These are phyloP conservation scores for Suillia variegata DNA, from an alignment of 2,888 invertebrate genomes.

Conservation along the genomic window DNA sequence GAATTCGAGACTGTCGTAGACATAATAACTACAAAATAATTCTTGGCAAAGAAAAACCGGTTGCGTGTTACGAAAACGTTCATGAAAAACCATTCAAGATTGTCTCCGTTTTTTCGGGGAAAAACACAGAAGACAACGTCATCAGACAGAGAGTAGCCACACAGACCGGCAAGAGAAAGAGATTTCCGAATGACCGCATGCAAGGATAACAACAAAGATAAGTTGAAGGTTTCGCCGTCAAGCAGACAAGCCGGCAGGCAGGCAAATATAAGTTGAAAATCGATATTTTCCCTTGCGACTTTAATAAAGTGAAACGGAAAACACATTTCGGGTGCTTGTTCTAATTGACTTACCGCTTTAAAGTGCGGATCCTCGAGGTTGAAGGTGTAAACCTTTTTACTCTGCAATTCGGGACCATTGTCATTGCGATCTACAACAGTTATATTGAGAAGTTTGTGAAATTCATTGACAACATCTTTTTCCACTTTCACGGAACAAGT, in stretches of 20 bases:
- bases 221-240: background rate
- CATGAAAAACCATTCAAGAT: slow-evolving; percentile 19
- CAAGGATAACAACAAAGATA: no score
- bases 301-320: background rate
- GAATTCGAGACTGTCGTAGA: slow-evolving; percentile 10
- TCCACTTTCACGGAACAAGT: slow-evolving; percentile 55
- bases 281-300: no score
- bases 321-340: background rate
- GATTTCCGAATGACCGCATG: background rate
- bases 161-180: background rate
- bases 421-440: slow-evolving; percentile 87
- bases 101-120: slow-evolving; percentile 7
- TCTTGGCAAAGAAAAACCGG: background rate
- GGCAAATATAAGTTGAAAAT: no score
- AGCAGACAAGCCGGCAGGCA: no score
- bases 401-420: slow-evolving; percentile 78
- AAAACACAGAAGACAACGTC: background rate
- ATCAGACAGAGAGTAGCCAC: slow-evolving; percentile 17
- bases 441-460: slow-evolving; percentile 57
- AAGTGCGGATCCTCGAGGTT: slow-evolving; percentile 55
- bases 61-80: slow-evolving; percentile 26
- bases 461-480: slow-evolving; percentile 26
- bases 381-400: slow-evolving; percentile 48
- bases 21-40: slow-evolving; percentile 17
- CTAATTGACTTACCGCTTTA: slow-evolving; percentile 54